Conservation (phyloP, 2,797 vertebrate species). For the Cryptoblepharus egeriae region DNA sequence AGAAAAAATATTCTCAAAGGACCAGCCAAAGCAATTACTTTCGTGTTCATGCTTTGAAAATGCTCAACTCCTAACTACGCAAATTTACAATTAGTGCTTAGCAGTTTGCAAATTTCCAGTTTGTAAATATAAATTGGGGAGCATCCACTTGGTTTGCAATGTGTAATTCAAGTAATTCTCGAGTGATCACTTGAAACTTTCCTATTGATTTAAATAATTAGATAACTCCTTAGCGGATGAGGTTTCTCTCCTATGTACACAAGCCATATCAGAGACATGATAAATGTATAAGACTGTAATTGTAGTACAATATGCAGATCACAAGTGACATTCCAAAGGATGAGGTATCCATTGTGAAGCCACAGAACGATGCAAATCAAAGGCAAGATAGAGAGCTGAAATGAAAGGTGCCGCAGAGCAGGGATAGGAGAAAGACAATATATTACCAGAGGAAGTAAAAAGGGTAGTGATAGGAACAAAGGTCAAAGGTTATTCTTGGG, state of each 20-base stretch:
- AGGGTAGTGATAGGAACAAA: not conserved
- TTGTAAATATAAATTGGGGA: not conserved
- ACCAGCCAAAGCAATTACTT: not conserved
- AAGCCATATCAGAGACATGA: not conserved
- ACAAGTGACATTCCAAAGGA: not conserved
- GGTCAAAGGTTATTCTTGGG: not conserved
- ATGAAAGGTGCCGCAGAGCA: not conserved
- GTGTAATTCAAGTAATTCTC: not conserved
- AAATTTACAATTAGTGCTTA: not conserved
- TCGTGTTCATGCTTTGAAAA: not conserved
- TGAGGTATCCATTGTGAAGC: not conserved
- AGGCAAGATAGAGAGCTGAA: not conserved
- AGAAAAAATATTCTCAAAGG: too few relatives aligned
- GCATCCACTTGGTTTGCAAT: not conserved
- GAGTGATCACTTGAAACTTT: not conserved
- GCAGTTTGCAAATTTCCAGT: not conserved
- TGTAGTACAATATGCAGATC: not conserved
- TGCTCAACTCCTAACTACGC: not conserved
- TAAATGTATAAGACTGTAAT: not conserved
- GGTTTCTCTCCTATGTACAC: not conserved
- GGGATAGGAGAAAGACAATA: not conserved
- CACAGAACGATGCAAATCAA: not conserved
- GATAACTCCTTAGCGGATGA: not conserved
- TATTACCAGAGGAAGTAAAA: not conserved
- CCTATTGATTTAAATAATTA: not conserved